Conservation (phyloP, 2,797 vertebrate species). For the Smutsia gigantea region DNA sequence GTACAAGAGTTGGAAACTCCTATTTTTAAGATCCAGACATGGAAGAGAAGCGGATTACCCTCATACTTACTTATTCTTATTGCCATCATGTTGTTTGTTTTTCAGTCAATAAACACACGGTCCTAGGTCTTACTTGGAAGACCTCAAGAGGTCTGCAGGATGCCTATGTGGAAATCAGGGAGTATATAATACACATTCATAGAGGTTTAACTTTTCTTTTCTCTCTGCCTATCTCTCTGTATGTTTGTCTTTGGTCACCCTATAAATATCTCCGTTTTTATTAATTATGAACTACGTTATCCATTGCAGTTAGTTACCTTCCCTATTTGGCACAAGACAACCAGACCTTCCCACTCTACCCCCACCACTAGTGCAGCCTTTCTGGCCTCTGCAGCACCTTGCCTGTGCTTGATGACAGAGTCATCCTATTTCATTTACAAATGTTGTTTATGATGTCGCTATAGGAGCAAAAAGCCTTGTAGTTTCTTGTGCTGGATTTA, state of each 20-base stretch:
- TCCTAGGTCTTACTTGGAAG: background rate
- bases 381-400: background rate
- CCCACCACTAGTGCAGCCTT: background rate
- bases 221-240: background rate
- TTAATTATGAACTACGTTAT: background rate
- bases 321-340: background rate
- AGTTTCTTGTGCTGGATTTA: constrained; percentile 24
- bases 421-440: background rate
- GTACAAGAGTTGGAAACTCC: background rate
- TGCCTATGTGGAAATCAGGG: background rate
- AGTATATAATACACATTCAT: background rate
- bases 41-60: background rate
- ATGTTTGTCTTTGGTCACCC: background rate
- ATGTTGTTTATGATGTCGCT: background rate
- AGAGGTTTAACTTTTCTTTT: background rate
- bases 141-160: background rate
- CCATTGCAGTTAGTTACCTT: background rate
- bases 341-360: background rate
- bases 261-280: background rate
- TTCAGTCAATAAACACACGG: background rate
- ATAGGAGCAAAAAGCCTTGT: background rate
- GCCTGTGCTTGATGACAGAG: background rate
- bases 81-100: background rate
- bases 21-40: background rate
- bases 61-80: background rate